Percentiles rank a stretch among this genome's conserved stretches.
These are phyloP conservation scores for Chromobotia macracanthus DNA, from an alignment of 2,797 vertebrate genomes.

Conservation along the genomic window DNA sequence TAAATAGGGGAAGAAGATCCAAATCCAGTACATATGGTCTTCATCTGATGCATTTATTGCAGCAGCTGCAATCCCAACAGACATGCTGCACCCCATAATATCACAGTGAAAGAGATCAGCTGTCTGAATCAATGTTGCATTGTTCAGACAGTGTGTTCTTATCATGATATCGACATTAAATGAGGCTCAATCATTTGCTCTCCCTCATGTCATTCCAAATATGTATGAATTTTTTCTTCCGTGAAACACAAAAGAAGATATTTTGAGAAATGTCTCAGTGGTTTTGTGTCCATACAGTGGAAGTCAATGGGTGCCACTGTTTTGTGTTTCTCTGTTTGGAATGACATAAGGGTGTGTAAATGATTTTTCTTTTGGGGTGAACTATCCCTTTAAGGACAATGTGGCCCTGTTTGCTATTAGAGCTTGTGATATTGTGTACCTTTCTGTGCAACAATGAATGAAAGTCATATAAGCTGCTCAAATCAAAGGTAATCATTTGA, in stretches of 20 bases:
- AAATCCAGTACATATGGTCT: slow-evolving; percentile 71
- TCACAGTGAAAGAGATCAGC: not conserved
- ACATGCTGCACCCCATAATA: not conserved
- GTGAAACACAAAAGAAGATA: too few relatives aligned
- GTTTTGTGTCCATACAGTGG: too few relatives aligned
- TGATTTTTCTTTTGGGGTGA: too few relatives aligned
- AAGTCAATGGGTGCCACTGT: too few relatives aligned
- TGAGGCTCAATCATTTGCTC: too few relatives aligned
- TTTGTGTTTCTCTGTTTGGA: not conserved
- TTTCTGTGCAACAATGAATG: too few relatives aligned
- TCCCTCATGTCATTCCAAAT: not conserved
- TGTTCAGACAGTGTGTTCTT: not conserved
- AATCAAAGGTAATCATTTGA: slow-evolving; percentile 28
- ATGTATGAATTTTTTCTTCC: not conserved
- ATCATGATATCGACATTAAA: not conserved
- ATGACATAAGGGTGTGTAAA: too few relatives aligned
- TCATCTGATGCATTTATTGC: slow-evolving; percentile 72
- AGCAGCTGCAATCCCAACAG: not conserved
- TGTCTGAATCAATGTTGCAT: not conserved
- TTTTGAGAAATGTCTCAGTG: too few relatives aligned
- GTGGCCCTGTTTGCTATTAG: too few relatives aligned
- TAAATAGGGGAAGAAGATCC: slow-evolving; percentile 38
- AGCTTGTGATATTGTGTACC: too few relatives aligned
- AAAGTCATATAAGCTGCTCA: not conserved
- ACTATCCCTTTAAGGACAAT: too few relatives aligned